These are phyloP conservation scores for Tolmerus cingulatus DNA, from an alignment of 2,888 invertebrate genomes.

Conservation along the genomic window DNA sequence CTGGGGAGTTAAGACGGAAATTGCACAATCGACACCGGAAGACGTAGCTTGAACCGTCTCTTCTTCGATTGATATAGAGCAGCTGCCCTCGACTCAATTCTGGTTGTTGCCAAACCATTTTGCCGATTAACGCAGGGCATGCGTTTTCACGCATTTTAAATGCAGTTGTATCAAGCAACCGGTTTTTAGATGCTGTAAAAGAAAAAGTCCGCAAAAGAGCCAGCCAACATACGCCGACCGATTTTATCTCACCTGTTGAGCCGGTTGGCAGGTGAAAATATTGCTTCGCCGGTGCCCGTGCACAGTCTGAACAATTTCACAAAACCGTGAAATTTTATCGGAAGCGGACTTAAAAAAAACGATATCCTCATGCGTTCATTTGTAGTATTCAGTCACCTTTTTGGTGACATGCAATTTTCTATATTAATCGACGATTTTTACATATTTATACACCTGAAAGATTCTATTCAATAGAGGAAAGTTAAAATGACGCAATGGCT, in stretches of 20 bases:
- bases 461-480: background rate
- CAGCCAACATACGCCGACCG: background rate
- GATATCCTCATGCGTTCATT: background rate
- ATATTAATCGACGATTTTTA: background rate
- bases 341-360: background rate
- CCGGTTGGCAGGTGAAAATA: slow-evolving; percentile 34
- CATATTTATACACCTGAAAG: background rate
- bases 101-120: background rate
- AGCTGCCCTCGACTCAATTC: background rate
- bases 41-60: background rate
- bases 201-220: background rate
- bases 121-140: background rate
- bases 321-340: background rate
- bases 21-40: slow-evolving; percentile 38
- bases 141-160: background rate
- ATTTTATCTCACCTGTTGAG: slow-evolving; percentile 18
- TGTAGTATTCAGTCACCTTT: background rate
- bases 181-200: background rate
- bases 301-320: background rate
- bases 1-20: background rate
- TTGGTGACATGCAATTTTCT: background rate
- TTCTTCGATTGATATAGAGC: slow-evolving; percentile 5
- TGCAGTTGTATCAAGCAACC: background rate
- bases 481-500: background rate
- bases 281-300: background rate